Evolutionary conservation across 2,888 invertebrate species (phyloP).

Genomic region (Oegoconia quadripuncta): DNA sequence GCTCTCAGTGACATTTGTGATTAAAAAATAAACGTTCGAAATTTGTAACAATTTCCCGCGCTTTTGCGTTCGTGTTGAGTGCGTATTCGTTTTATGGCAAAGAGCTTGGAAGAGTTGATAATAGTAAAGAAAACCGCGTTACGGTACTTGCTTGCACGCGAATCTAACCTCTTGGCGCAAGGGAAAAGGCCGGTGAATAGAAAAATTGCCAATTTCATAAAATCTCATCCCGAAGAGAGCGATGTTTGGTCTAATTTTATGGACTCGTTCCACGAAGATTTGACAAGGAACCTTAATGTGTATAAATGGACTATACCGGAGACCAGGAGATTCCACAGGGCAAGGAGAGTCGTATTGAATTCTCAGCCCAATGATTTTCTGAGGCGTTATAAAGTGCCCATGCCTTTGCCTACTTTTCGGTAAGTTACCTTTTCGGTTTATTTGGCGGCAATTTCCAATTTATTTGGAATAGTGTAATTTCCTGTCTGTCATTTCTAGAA

Average conservation of each 20-base stretch:
- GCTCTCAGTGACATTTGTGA: no score
- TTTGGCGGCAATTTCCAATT: no score
- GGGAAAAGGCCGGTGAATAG: conserved; percentile 60
- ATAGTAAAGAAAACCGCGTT: conserved; percentile 51
- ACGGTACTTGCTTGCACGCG: conserved; percentile 50
- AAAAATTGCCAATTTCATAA: conserved; percentile 56
- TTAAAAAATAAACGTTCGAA: no score
- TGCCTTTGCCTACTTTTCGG: no score
- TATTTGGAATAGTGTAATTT: no score
- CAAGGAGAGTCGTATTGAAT: conserved; percentile 34
- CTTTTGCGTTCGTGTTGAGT: conserved; percentile 5
- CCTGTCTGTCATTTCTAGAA: no score
- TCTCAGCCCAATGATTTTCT: conserved; percentile 35
- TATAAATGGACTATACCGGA: conserved; percentile 37
- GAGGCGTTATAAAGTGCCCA: conserved; percentile 25
- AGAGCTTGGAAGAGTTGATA: conserved; percentile 54
- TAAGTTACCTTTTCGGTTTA: conserved; percentile 31
- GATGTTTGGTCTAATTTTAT: conserved; percentile 48
- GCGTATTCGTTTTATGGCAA: conserved; percentile 48
- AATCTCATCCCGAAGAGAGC: conserved; percentile 38
- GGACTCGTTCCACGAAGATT: conserved; percentile 57
- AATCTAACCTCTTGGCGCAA: conserved; percentile 48
- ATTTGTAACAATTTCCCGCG: no score
- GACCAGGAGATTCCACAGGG: conserved; percentile 15
- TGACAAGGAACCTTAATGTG: conserved; percentile 57